Conservation (phyloP, 2,113 vertebrate genomes). For the Cisticola juncidis region DNA sequence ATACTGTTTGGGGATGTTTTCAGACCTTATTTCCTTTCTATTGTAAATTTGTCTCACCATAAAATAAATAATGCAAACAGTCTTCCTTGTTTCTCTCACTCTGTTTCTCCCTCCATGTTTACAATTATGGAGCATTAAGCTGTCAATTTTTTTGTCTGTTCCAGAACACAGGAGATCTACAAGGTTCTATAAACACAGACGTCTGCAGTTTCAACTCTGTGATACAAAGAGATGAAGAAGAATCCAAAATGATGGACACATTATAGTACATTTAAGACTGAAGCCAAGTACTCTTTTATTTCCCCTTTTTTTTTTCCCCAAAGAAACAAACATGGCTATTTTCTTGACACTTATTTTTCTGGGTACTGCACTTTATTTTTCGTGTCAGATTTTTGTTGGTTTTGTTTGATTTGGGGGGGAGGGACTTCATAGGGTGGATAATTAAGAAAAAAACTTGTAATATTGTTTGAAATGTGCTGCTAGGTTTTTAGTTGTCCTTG, state of each 20-base stretch:
- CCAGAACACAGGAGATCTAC: constrained; percentile 84
- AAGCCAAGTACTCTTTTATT: constrained; percentile 56
- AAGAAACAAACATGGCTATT: constrained; percentile 78
- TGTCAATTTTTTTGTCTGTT: not conserved
- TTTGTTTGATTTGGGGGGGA: not conserved
- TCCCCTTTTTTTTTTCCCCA: not conserved
- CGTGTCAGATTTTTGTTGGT: constrained; percentile 51
- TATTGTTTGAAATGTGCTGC: constrained; percentile 78
- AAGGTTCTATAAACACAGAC: constrained; percentile 78
- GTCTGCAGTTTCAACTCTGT: constrained; percentile 78
- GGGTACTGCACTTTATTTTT: constrained; percentile 96
- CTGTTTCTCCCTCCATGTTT: not conserved
- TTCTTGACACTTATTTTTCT: constrained; percentile 84
- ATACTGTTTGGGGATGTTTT: not conserved
- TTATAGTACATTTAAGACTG: constrained; percentile 77
- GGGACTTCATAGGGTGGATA: constrained; percentile 51
- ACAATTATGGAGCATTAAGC: not conserved
- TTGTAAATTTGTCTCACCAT: not conserved
- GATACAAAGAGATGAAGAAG: constrained; percentile 89
- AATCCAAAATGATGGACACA: constrained; percentile 93
- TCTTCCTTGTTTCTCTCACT: not conserved
- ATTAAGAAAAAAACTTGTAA: constrained; percentile 68
- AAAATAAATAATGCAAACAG: not conserved
- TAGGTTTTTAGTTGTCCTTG: constrained; percentile 69
- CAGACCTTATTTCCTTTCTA: not conserved